Evolutionary conservation across 2,113 vertebrate genomes (phyloP), one percentile per base, ranked within the genome.

Genomic region (Cyphomyrus discorhynchus): DNA sequence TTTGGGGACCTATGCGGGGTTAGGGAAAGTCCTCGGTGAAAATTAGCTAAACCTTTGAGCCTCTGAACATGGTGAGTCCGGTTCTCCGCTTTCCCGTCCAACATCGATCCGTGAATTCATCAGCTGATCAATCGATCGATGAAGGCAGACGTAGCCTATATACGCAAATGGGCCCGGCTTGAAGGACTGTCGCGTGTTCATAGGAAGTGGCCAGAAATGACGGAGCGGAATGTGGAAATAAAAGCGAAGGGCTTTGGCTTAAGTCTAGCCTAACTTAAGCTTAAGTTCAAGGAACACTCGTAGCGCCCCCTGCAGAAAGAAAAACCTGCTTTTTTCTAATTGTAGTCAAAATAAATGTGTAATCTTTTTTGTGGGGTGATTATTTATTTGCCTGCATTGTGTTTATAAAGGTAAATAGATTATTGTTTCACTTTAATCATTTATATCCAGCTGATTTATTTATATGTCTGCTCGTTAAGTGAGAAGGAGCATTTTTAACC

Each of bases 81-180:
- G 70, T 27, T 50, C 89, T 74, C 50, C 85, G 74, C 46, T 50
- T 53, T 87, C 15, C 49, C 8, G 27, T 31, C 13, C 85, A 9
- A 17, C 85, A 87, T 53, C 49, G 27, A 87, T 87, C 49, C 77
- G 50, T 27, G 77, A 86, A 62, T 87, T 88, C 90, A 89, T 80
- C 46, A 82, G 88, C 5, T 53, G 39, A 88, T 46, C 89, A 31
- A 56, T 56, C 85, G 24, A 13, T 31, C 46, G n/a, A 35, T 46
- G 45, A 27, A 35, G 6, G n/a, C 46, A 52, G 21, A 86, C 84
- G 10, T n/a, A 70, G 62, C 62, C 62, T 31, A 62, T 62, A 62
- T 62, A 39, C n/a, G 31, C 42, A 45, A 82, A 91, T 74, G 27
- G n/a, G 15, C 45, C n/a, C 15, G 42, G 9, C 31, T 35, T 46